Evolutionary conservation across 1,140 invertebrate species (phyloP), one percentile per base, ranked within the genome.

Genomic region (Lethocerus indicus): DNA sequence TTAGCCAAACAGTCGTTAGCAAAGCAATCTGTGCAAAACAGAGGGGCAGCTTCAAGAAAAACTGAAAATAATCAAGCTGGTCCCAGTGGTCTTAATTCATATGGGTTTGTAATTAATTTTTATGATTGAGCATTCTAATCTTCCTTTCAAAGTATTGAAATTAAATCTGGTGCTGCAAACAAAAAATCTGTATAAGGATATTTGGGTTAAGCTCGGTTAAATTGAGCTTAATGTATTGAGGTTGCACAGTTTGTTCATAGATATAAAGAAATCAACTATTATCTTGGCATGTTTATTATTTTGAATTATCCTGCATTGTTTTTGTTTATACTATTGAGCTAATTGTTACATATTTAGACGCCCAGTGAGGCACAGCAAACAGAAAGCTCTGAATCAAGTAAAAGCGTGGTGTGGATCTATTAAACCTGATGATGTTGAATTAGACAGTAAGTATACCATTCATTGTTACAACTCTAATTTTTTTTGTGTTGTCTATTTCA

Each of bases 351-450:
- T 25, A 50, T 52, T 32, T 16, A 56, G 56, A 21, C 73, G 83
- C 14, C 75, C 83, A 4, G 76, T 79, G 57, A 71, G 83, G 3
- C 81, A 76, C 9, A 85, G 82, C 56, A 86, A 86, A 64, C 79
- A 77, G 32, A 82, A 81, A 57, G 83, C 82, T 1, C 70, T 85
- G 65, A 78, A 83, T 64, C 79, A 84, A 63, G 83, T 87, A n/a
- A 86, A 85, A 59, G 75, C 78, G 51, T 87, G 83, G 83, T 81
- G 78, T 60, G 79, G 79, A 16, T 70, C 71, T 6, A 52, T 55
- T 23, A 55, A 54, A 50, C 51, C 54, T 21, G 76, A 74, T 23
- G 76, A 79, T n/a, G 66, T 69, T 47, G 71, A 75, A 23, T 61
- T 63, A 50, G 64, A 50, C n/a, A 29, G 29, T 49, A 40, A 24